Evolutionary conservation across 2,888 invertebrate genomes (phyloP), one percentile per base, ranked within the genome.

Genomic region (Cyclophora punctaria): DNA sequence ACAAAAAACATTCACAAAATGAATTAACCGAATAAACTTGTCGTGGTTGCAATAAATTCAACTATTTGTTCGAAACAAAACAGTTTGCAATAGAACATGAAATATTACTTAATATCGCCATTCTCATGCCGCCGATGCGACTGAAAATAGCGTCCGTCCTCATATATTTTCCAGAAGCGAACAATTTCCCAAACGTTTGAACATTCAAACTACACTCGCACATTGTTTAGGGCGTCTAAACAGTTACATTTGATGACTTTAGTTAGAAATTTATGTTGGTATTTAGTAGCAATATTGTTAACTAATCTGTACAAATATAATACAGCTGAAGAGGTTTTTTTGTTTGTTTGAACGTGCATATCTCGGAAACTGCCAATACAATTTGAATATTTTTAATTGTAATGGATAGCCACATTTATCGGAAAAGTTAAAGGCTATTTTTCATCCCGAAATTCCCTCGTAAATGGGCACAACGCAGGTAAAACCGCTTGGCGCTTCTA

Each of bases 61-160:
- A 57, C 58, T 62, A 67, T 66, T 62, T 66, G 63, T 56, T 53
- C 53, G 59, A 61, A 66, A 69, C 67, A 69, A 64, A 67, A 64
- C 64, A 61, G 55, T 58, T 53, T 48, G 51, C 53, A 54, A 56
- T 57, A 59, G 56, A 57, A 63, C 69, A 67, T 67, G 66, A 69
- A 60, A 60, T 69, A 69, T 66, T 62, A 62, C 60, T 63, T 66
- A 66, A 69, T 67, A 67, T 62, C 52, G 52, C 55, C 40, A 59
- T 56, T 53, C 56, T 47, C 54, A 44, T 57, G 59, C 52, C 50
- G 51, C 53, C 50, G 56, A 54, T 58, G 55, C 56, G 53, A 56
- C 57, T 58, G 57, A 56, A 58, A 62, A 66, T 55, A 57, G 51
- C 50, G 45, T 46, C 49, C 47, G 52, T 49, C 49, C 53, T 50